Evolutionary conservation across 2,113 vertebrate species (phyloP).

Genomic region (Eretmochelys imbricata): DNA sequence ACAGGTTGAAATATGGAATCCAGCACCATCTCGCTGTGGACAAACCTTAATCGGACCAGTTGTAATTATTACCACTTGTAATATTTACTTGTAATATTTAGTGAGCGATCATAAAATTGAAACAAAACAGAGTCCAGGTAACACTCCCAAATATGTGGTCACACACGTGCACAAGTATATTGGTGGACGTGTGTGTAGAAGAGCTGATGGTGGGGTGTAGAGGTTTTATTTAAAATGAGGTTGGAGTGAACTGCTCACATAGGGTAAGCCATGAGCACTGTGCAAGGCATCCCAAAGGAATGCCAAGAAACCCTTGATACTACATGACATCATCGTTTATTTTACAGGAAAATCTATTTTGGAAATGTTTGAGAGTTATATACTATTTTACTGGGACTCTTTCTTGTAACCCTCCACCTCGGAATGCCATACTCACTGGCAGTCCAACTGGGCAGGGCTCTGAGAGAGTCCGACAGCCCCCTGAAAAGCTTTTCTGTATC

Average conservation of each 20-base stretch:
- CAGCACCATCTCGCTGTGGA: not conserved
- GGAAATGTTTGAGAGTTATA: not conserved
- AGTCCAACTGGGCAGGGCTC: not conserved
- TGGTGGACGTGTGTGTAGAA: not conserved
- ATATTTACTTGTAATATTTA: not conserved
- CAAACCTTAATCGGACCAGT: not conserved
- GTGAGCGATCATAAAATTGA: not conserved
- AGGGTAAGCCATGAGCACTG: not conserved
- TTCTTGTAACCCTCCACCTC: not conserved
- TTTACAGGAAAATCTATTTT: not conserved
- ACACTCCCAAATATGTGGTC: not conserved
- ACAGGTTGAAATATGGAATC: not conserved
- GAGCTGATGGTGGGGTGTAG: not conserved
- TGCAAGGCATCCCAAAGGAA: not conserved
- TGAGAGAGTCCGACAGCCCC: not conserved
- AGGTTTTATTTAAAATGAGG: not conserved
- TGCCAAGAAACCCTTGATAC: not conserved
- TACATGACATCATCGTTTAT: not conserved
- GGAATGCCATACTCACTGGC: not conserved
- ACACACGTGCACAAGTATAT: not conserved
- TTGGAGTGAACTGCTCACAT: not conserved
- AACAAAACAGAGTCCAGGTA: not conserved
- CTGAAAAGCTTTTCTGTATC: not conserved
- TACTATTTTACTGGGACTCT: not conserved
- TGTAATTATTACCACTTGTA: not conserved